phyloP scores from a whole-genome alignment of 2,888 invertebrate genomes.

The Nysson spinosus region DNA sequence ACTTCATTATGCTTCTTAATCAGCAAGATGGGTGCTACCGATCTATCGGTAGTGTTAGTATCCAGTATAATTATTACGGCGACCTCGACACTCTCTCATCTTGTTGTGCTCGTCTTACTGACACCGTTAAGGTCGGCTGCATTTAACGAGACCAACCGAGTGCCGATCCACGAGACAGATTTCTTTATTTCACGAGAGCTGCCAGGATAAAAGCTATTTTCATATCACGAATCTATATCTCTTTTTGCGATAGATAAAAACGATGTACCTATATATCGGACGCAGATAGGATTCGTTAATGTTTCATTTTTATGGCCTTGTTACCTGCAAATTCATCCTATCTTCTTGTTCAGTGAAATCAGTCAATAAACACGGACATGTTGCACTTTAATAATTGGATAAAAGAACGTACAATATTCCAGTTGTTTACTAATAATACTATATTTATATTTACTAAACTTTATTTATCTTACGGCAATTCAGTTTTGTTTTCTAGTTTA shows the following conservation, averaged over 20 bases:
- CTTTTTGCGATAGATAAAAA: constrained; percentile 7
- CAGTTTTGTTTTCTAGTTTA: too few species aligned
- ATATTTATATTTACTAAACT: too few species aligned
- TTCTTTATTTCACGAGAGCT: constrained; percentile 30
- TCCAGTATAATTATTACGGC: constrained; percentile 48
- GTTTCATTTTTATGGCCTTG: not conserved
- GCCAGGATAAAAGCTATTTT: not conserved
- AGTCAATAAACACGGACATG: too few species aligned
- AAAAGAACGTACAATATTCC: too few species aligned
- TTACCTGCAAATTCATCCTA: not conserved
- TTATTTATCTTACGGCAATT: too few species aligned
- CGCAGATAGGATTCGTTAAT: constrained; percentile 1
- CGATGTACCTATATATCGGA: constrained; percentile 2
- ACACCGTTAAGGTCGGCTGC: constrained; percentile 28
- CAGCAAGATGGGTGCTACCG: constrained; percentile 43
- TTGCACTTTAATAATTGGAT: too few species aligned
- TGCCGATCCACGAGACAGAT: constrained; percentile 14
- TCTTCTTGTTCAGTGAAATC: too few species aligned
- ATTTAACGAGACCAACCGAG: constrained; percentile 16
- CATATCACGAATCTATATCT: not conserved
- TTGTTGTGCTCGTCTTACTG: constrained; percentile 16
- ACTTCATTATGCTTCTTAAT: constrained; percentile 16
- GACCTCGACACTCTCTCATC: constrained; percentile 27
- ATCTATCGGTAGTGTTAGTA: constrained; percentile 27
- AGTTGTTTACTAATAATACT: too few species aligned